Base-by-base conservation (phyloP, 1,140 invertebrate species). In the Holcopasites calliopsidis region DNA sequence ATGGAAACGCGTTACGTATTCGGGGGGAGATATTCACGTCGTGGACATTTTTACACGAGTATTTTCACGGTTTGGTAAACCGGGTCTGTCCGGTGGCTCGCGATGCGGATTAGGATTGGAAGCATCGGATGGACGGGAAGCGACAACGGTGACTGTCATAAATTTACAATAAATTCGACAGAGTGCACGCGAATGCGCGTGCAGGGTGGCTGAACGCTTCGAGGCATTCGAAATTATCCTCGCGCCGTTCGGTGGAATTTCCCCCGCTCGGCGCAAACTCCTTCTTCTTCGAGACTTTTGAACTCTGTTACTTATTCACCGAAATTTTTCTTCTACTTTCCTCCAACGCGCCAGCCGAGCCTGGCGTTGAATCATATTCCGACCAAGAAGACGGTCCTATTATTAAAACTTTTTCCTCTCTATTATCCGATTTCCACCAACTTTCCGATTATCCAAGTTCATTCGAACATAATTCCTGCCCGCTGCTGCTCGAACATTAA, bases 151-250 rank as follows among this genome's bases (percentile, higher is more conserved):
- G 73, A 73, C 23, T 5, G 62, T 83, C 87, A 80, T 88, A 88
- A 89, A 89, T 89, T 88, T 75, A 72, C 81, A 84, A 88, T 88
- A 86, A 88, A 84, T 88, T 82, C 85, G 66, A 83, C 71, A 82
- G 80, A 86, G 76, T 82, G 72, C 75, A 83, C 76, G 72, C 57
- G 68, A 70, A 55, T 65, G 65, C 55, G 49, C 60, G n/a, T 49
- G 42, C 28, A 47, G 44, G 40, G 35, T 50, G 33, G 35, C 50
- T 26, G 42, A 78, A 71, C 60, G 54, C 42, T 73, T 65, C 55
- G 62, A 74, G 78, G 79, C 78, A 66, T 77, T 82, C 50, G 26
- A 77, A 80, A 77, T 80, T 77, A 76, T 77, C 73, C 66, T 62
- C 60, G 33, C 66, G 31, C 26, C 28, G 18, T 13, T n/a, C 23